Evolutionary conservation across 2,888 invertebrate species (phyloP).

Genomic region (Lithophane semibrunnea): DNA sequence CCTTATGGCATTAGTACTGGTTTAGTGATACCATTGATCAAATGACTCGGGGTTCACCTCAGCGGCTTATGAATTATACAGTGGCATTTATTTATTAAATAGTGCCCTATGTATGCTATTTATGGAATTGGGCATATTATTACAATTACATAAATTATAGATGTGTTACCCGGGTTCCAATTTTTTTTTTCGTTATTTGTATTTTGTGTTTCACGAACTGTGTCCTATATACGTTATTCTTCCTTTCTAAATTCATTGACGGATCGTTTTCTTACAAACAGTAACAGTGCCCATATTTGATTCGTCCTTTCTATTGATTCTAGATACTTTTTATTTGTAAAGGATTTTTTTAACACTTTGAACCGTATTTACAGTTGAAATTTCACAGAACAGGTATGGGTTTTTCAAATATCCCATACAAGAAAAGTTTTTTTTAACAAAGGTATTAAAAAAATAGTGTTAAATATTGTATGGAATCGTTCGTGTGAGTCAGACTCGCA

Average conservation of each 20-base stretch:
- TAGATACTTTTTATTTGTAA: not conserved
- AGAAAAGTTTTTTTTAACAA: no score
- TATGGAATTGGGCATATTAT: not conserved
- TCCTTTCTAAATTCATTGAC: not conserved
- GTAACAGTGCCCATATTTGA: not conserved
- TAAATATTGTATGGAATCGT: no score
- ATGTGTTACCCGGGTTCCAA: not conserved
- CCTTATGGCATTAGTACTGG: slow-evolving; percentile 74
- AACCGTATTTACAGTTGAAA: no score
- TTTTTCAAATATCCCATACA: no score
- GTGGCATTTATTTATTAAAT: slow-evolving; percentile 18
- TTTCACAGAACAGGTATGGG: no score
- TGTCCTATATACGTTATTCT: no score
- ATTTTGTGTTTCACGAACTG: no score
- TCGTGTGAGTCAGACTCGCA: no score
- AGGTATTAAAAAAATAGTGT: no score
- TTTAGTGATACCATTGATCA: slow-evolving; percentile 83
- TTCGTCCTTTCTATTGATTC: not conserved
- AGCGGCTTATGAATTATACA: slow-evolving; percentile 59
- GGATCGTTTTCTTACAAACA: not conserved
- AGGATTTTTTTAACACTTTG: not conserved
- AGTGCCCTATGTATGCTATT: not conserved
- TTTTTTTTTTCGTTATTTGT: no score
- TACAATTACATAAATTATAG: not conserved
- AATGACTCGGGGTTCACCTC: slow-evolving; percentile 63